Evolutionary conservation across 2,797 vertebrate genomes (phyloP).

Genomic region (Notoglanidium macrostoma): DNA sequence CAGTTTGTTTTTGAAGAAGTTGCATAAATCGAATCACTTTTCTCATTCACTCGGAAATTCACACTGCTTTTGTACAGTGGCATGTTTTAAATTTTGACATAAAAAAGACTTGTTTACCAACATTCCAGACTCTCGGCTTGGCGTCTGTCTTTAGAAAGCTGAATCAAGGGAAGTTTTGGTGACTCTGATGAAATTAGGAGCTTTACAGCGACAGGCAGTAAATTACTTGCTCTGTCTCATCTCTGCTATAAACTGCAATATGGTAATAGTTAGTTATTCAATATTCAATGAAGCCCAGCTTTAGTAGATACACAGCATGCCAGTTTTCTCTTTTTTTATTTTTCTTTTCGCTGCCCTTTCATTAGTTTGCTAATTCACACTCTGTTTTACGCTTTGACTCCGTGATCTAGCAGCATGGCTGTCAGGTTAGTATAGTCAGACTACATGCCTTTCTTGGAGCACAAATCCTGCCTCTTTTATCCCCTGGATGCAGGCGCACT

Average conservation of each 20-base stretch:
- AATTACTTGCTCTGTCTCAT: background rate
- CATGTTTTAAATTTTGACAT: background rate
- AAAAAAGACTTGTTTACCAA: conserved; percentile 10
- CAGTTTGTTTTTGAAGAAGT: background rate
- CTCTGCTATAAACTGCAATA: background rate
- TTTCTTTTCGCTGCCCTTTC: background rate
- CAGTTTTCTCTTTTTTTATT: too few species aligned
- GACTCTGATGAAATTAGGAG: background rate
- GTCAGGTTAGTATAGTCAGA: conserved; percentile 4
- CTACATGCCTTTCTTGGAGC: conserved; percentile 39
- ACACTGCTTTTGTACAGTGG: too few species aligned
- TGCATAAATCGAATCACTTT: background rate
- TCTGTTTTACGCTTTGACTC: background rate
- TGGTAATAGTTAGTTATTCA: background rate
- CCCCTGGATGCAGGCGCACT: conserved; percentile 29
- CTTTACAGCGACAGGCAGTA: background rate
- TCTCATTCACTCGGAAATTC: background rate
- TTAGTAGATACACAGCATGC: background rate
- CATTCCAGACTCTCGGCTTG: background rate
- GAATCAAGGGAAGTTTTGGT: background rate
- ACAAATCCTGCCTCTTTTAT: conserved; percentile 22
- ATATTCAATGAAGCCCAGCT: background rate
- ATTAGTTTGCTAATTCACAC: background rate
- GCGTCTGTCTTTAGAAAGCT: background rate
- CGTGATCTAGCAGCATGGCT: background rate